phyloP scores from a whole-genome alignment of 2,113 vertebrate genomes.

The Ifrita kowaldi region DNA sequence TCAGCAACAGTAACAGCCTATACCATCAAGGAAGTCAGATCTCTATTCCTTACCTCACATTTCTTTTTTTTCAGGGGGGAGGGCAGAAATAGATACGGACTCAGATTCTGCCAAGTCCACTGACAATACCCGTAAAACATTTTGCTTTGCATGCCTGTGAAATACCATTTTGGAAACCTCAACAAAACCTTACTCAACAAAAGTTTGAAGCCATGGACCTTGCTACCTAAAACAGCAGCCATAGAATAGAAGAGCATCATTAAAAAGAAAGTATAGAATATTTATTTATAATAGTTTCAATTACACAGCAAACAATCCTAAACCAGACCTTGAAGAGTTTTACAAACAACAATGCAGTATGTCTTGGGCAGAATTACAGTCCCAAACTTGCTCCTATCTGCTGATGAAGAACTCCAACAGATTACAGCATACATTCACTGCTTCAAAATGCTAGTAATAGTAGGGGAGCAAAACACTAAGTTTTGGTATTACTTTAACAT shows the following conservation, averaged over 20 bases:
- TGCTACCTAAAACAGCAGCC: background rate
- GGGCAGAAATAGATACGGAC: background rate
- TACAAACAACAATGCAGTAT: background rate
- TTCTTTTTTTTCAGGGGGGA: background rate
- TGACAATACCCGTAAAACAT: background rate
- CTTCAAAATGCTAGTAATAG: background rate
- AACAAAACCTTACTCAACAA: background rate
- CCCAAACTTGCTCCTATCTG: background rate
- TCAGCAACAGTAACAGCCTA: background rate
- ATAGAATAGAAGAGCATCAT: background rate
- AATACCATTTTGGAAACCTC: background rate
- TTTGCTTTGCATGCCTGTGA: background rate
- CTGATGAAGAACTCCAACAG: background rate
- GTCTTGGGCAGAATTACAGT: background rate
- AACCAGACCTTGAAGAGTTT: background rate
- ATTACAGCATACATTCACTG: background rate
- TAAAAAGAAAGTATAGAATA: background rate
- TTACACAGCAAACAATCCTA: background rate
- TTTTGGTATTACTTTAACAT: background rate
- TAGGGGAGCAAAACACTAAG: background rate
- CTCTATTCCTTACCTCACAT: background rate
- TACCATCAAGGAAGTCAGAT: background rate
- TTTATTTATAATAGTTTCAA: constrained; percentile 25
- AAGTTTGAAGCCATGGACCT: background rate
- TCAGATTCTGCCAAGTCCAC: background rate